Conservation (phyloP, 2,888 invertebrate species). For the Mermis nigrescens region DNA sequence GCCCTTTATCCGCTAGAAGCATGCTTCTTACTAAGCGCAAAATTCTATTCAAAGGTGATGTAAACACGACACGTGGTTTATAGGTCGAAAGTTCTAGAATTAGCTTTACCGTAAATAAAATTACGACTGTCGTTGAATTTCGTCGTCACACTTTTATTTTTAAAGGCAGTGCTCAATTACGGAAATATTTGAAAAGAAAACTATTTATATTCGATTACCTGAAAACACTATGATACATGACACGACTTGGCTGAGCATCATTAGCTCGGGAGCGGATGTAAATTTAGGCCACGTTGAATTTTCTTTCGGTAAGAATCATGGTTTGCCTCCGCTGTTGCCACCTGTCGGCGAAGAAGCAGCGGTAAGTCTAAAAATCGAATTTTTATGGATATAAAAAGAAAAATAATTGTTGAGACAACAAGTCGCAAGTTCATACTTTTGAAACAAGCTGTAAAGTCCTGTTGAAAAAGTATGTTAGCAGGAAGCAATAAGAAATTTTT, state of each 20-base stretch:
- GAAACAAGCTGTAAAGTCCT: no score
- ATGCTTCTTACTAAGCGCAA: no score
- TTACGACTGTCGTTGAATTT: no score
- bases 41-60: no score
- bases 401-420: not conserved
- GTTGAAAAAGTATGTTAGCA: no score
- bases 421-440: no score
- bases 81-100: no score
- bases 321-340: not conserved
- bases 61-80: no score
- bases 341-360: not conserved
- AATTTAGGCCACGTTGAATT: conserved; percentile 23
- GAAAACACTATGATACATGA: conserved; percentile 22
- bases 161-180: conserved; percentile 24
- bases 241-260: conserved; percentile 23
- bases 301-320: not conserved
- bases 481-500: no score
- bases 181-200: conserved; percentile 18
- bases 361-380: not conserved
- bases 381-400: no score
- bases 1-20: no score
- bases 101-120: no score
- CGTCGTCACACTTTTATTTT: conserved; percentile 3
- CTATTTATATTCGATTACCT: conserved; percentile 19
- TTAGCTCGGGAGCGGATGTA: conserved; percentile 19